Base-by-base conservation (phyloP, 2,113 vertebrate species). In the Copsychus sechellarum region DNA sequence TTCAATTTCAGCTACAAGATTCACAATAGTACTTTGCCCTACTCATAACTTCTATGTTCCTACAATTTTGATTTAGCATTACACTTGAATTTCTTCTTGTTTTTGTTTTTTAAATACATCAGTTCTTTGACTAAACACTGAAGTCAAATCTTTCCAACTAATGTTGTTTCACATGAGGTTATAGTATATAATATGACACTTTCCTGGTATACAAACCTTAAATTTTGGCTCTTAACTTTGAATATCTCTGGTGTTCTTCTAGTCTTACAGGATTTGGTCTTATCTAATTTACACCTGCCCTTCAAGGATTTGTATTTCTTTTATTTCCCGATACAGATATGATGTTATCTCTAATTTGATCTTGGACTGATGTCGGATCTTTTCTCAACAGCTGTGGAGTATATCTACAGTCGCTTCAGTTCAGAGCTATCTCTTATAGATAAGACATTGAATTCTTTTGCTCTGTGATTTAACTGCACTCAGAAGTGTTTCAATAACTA, bases 261-360 rank as follows among this genome's bases (percentile, higher is more conserved):
- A 82, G 61, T 64, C n/a, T 93, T 91, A 60, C 0, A 73, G 76
- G 54, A 81, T 83, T 90, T 86, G 40, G 60, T 24, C 17, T 94
- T 96, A 84, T 74, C 64, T 70, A 95, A 74, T 96, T 93, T 97
- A 69, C 54, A 88, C 34, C 38, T 91, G 72, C 26, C 65, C 50
- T 96, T 95, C 67, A 92, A 93, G 69, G 43, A 61, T 94, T 91
- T 95, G 48, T 91, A 83, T 89, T 97, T 95, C 74, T 95, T 95
- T 95, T 92, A 87, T 91, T 93, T 92, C 82, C 51, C 3, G 1
- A 56, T 86, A 79, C 45, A 74, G 56, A 54, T 54, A 72, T 67
- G n/a, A 77, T 90, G 78, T 81, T 94, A 92, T 94, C 82, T 94
- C 76, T 93, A 73, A 96, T 96, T 95, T 95, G 71, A 93, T 97